Percentiles rank a stretch among this genome's conserved stretches.
These are phyloP conservation scores for Callosobruchus maculatus DNA, from an alignment of 2,888 invertebrate species.

Conservation along the genomic window DNA sequence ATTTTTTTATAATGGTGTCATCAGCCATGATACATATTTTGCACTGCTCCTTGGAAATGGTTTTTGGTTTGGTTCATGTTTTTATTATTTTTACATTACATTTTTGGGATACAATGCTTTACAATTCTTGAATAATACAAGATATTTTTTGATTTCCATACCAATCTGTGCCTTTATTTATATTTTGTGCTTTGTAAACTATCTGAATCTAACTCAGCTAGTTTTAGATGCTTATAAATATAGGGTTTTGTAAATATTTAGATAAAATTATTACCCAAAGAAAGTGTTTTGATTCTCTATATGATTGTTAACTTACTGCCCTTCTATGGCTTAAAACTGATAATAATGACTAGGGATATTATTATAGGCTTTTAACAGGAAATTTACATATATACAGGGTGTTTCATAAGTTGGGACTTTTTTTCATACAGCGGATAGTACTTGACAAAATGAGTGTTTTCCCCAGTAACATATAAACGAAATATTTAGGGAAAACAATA, in stretches of 20 bases:
- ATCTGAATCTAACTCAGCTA: slow-evolving; percentile 77
- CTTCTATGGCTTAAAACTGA: too few species aligned
- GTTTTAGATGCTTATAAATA: slow-evolving; percentile 78
- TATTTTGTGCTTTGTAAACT: slow-evolving; percentile 67
- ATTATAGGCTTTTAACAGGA: too few species aligned
- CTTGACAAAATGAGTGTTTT: too few species aligned
- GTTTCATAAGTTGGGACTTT: too few species aligned
- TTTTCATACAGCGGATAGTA: too few species aligned
- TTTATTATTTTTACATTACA: slow-evolving; percentile 93
- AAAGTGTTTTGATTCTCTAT: not conserved
- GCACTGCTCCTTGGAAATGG: slow-evolving; percentile 70
- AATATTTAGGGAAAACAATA: too few species aligned
- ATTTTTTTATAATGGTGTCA: slow-evolving; percentile 57
- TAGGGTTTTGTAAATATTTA: slow-evolving; percentile 59
- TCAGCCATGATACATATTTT: slow-evolving; percentile 23
- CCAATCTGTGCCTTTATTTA: slow-evolving; percentile 73
- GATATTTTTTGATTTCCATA: slow-evolving; percentile 78
- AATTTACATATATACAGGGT: too few species aligned
- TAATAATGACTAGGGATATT: too few species aligned
- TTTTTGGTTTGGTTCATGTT: slow-evolving; percentile 83
- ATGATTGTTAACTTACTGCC: not conserved
- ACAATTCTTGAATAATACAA: slow-evolving; percentile 79
- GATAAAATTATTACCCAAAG: not conserved
- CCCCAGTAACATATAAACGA: too few species aligned
- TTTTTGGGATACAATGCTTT: slow-evolving; percentile 93